Base-by-base conservation (phyloP, 2,888 invertebrate genomes). In the Agrochola litura region DNA sequence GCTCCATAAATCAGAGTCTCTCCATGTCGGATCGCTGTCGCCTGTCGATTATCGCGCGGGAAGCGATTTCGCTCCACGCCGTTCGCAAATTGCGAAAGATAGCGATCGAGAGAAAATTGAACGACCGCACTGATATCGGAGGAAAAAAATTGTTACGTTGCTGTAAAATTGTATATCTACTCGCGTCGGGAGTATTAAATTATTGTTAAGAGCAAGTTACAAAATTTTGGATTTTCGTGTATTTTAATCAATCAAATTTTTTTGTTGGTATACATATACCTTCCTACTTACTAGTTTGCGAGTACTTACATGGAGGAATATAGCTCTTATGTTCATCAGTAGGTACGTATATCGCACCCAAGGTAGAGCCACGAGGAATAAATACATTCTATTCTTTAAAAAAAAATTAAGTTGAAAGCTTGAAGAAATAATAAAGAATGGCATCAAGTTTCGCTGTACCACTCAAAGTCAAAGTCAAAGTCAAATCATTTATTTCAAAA, bases 1-100 rank as follows among this genome's bases (percentile, higher is more conserved):
- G 93, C 91, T 90, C 92, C 92, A 94, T 95, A 95, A 95, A 95
- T 95, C 94, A 92, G 92, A 86, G 89, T 86, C 86, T 86, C 89
- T 89, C 84, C 88, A 85, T 86, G 89, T 88, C 87, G 90, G 89
- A 91, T 92, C 93, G 92, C 92, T 92, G 93, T 92, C 94, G 94
- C 93, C 88, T 94, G 94, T 95, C 95, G 94, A 95, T 95, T 95
- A 94, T 93, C 92, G 90, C 92, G 89, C 90, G 88, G 89, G 86
- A 89, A 92, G 91, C 91, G 91, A 91, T 91, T 92, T 90, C 83
- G 84, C 86, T 89, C 84, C 83, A 83, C 83, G 80, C 80, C 83
- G 85, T 86, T 88, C 86, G 79, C 91, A 91, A 92, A 92, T 91
- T 87, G 92, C 88, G 84, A 87, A 90, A 89, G 91, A 91, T 90